Base-by-base conservation (phyloP, 2,888 invertebrate genomes). In the Leptopterna dolabrata region DNA sequence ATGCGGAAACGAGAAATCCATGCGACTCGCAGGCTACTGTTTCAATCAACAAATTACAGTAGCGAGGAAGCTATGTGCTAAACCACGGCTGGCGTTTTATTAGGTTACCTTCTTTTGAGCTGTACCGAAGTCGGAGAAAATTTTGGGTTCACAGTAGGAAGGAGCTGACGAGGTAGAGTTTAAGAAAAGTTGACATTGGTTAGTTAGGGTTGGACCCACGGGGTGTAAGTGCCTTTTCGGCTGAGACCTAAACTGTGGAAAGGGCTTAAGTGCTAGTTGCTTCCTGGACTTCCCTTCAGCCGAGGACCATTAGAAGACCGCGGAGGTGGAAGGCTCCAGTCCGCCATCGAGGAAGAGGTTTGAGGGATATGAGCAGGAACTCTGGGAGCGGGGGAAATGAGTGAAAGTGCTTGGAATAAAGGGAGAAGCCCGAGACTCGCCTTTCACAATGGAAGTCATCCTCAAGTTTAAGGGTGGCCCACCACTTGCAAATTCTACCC, bases 371-470 rank as follows among this genome's bases (percentile, higher is more conserved):
- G 73, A 73, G 73, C 16, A 73, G 73, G 36, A 73, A 73, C 30
- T 73, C n/a, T 1, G 63, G 63, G 63, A 63, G 63, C 9, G 63
- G 36, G 73, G 73, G 73, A 73, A 73, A 73, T 73, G 73, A 73
- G 36, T 30, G 73, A 73, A 73, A 73, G 73, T 73, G 73, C 73
- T 73, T 36, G 73, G 30, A 73, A 73, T 73, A 73, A 73, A 73
- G 73, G 73, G 41, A 36, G 73, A 41, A 73, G n/a, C 30, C 73
- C 36, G 24, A 4, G 63, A 63, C 41, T 41, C 73, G 30, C n/a
- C 19, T 73, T 73, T 41, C 73, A 73, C 73, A 73, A 73, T 73
- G 73, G 73, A 41, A 73, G 36, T 30, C 73, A 73, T 73, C 73
- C 73, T 30, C 73, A 36, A 73, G 73, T 73, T 73, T 73, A 29